phyloP scores from a whole-genome alignment of 1,140 invertebrate species.

The Brachionus sp. region DNA sequence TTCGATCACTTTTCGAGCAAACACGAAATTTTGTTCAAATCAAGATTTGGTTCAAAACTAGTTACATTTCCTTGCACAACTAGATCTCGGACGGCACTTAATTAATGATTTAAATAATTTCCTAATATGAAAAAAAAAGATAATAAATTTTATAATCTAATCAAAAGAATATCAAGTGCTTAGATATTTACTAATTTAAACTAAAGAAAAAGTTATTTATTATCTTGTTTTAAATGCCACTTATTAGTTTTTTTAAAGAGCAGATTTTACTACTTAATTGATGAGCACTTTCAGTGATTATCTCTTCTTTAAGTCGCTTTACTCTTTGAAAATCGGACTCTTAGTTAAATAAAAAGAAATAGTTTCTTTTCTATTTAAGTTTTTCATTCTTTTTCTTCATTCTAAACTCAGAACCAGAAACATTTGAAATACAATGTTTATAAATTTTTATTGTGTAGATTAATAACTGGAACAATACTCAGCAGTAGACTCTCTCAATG shows the following conservation, averaged over 20 bases:
- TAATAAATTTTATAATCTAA: conserved; percentile 38
- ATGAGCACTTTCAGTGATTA: conserved; percentile 16
- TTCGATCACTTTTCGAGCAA: not conserved
- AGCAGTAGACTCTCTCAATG: not conserved
- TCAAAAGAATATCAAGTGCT: conserved; percentile 38
- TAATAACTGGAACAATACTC: not conserved
- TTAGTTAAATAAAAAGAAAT: not conserved
- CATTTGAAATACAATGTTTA: too few species aligned
- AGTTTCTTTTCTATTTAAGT: not conserved
- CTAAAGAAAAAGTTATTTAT: not conserved
- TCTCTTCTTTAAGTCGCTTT: not conserved
- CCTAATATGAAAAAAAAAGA: not conserved
- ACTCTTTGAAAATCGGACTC: not conserved
- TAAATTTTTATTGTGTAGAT: not conserved
- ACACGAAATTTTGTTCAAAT: conserved; percentile 9
- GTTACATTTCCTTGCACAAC: not conserved
- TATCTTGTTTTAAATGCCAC: conserved; percentile 4
- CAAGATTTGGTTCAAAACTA: not conserved
- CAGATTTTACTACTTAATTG: not conserved
- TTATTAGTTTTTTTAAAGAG: conserved; percentile 1
- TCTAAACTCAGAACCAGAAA: too few species aligned
- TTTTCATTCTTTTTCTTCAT: too few species aligned
- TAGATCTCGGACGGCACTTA: conserved; percentile 13
- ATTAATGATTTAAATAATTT: conserved; percentile 31
- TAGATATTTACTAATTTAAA: not conserved